Base-by-base conservation (phyloP, 2,797 vertebrate genomes). In the Cuniculus paca region DNA sequence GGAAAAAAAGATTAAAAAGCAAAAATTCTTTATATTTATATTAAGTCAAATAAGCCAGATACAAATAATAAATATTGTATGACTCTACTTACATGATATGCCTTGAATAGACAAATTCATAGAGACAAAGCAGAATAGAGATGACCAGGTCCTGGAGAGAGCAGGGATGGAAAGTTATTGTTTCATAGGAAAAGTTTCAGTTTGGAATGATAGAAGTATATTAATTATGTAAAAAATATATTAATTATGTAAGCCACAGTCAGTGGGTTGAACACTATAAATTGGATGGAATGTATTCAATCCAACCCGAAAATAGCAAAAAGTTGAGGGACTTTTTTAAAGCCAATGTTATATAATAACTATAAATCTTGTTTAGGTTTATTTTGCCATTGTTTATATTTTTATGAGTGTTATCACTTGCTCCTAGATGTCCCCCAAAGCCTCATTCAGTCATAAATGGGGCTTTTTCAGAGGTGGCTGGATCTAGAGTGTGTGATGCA, bases 361-460 rank as follows among this genome's bases (percentile, higher is more conserved):
- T 95, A 79, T 3, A 80, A 96, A 95, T 60, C 84, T 70, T 97
- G 63, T 91, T 96, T 96, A 90, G 36, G 95, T 86, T 94, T 92
- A 95, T 88, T 82, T 93, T 95, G 63, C 50, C 70, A 50, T 60
- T 97, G 81, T 97, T 97, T 97, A 90, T 88, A 90, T 95, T 96
- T 95, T 39, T 88, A 92, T 89, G 74, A 93, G 58, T 56, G 19
- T 22, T 56, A 56, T 56, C 6, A 20, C 54, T 56, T 56, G 54
- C 22, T 19, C 6, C 20, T 56, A 56, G 54, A 20, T 22, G 20
- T 22, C 54, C 54, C 54, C 54, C 54, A 56, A 56, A 20, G 54
- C 20, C 54, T 56, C 6, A 56, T 56, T 22, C 20, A 20, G 54
- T 56, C 54, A 56, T 56, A 56, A 20, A 20, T 56, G 6, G 20